These are phyloP conservation scores for Dryobotodes eremita DNA, from an alignment of 2,888 invertebrate species.

Conservation along the genomic window DNA sequence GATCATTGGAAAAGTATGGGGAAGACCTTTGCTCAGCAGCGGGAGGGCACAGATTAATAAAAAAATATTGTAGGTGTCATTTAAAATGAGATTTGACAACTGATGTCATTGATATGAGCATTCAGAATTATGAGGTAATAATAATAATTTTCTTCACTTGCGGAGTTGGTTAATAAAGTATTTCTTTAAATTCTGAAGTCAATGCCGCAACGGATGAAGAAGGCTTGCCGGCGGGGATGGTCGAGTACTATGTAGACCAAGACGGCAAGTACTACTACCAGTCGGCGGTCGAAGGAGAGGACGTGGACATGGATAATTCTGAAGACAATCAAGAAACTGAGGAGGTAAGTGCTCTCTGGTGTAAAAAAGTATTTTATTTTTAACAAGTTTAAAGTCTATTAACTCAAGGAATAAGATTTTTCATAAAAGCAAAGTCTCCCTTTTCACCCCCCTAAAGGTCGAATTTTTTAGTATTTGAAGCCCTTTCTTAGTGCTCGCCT, in stretches of 20 bases:
- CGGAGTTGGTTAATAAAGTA: background rate
- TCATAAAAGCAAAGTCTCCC: background rate
- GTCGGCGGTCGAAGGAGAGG: conserved; percentile 92
- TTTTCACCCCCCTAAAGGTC: background rate
- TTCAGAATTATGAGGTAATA: background rate
- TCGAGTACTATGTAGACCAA: conserved; percentile 95
- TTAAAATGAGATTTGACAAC: background rate
- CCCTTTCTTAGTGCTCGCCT: background rate
- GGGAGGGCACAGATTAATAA: too few relatives aligned
- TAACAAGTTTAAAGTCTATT: background rate
- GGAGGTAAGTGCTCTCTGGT: conserved; percentile 73
- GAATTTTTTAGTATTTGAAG: background rate
- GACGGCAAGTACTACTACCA: conserved; percentile 96
- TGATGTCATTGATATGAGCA: background rate
- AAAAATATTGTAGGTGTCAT: background rate
- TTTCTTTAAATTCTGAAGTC: conserved; percentile 32
- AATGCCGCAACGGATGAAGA: conserved; percentile 72
- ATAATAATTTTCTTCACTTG: conserved; percentile 5
- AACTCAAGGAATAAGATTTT: background rate
- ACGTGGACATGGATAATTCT: conserved; percentile 91
- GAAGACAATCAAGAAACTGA: conserved; percentile 73
- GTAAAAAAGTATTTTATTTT: background rate
- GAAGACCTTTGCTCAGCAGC: too few relatives aligned
- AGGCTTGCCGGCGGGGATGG: conserved; percentile 73
- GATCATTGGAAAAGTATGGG: background rate